phyloP scores from a whole-genome alignment of 2,113 vertebrate species.

The Grus americana region DNA sequence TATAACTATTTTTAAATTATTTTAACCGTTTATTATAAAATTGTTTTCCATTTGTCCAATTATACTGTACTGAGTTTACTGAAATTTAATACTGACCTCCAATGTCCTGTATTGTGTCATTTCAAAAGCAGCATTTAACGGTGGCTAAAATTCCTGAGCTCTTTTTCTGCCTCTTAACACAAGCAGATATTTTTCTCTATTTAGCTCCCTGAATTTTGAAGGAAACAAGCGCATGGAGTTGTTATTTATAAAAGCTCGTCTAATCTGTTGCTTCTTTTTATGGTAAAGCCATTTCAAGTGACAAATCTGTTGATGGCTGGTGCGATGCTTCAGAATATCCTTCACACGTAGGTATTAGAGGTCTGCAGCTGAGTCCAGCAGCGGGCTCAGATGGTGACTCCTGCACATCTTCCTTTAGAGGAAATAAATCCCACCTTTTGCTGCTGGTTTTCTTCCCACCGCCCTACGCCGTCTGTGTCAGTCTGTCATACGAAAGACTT shows the following conservation, averaged over 20 bases:
- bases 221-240: neutral
- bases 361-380: neutral
- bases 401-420: neutral
- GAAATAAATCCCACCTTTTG: neutral
- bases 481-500: fast-evolving
- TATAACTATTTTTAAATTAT: neutral
- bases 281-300: neutral
- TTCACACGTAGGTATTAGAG: neutral
- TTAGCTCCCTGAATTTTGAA: neutral
- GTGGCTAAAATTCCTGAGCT: neutral
- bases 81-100: neutral
- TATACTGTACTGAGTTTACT: neutral
- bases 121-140: neutral
- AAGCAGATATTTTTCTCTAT: neutral
- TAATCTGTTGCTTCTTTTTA: conserved; percentile 14
- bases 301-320: neutral
- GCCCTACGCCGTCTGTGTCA: fast-evolving
- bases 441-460: neutral
- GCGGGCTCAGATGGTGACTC: neutral
- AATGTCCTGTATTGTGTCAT: neutral
- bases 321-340: neutral
- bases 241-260: conserved; percentile 9
- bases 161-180: neutral
- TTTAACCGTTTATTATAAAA: neutral
- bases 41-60: neutral